These are phyloP conservation scores for Tromatobia lineatoria DNA, from an alignment of 2,888 invertebrate genomes.

Conservation along the genomic window DNA sequence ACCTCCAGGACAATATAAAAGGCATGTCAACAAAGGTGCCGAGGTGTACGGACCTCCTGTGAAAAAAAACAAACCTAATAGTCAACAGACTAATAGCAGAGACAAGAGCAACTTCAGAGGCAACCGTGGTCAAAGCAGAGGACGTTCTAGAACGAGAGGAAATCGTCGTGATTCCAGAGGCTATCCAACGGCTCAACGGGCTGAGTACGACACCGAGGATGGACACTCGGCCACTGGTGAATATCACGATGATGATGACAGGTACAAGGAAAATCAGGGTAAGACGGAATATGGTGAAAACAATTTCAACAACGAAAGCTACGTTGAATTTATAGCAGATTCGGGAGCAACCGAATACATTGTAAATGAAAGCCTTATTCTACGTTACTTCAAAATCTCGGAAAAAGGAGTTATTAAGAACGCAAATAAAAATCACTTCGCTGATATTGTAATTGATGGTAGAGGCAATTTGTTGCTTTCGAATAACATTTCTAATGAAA, in stretches of 20 bases:
- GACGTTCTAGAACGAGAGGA: background rate
- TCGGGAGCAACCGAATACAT: conserved; percentile 67
- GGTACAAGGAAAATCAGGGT: background rate
- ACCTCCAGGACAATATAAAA: background rate
- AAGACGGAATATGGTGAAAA: background rate
- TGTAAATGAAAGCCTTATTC: conserved; percentile 56
- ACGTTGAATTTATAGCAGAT: conserved; percentile 60
- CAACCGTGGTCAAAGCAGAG: background rate
- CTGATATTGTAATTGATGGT: conserved; percentile 65
- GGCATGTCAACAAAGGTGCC: background rate
- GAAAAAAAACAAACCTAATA: background rate
- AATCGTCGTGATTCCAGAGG: background rate
- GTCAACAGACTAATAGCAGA: background rate
- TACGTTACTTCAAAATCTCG: conserved; percentile 39
- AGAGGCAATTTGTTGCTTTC: background rate
- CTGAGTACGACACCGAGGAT: background rate
- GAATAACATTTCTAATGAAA: background rate
- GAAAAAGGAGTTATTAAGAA: conserved; percentile 62
- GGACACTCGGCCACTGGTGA: background rate
- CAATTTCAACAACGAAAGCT: background rate
- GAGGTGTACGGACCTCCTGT: background rate
- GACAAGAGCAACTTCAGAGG: background rate
- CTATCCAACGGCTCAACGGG: background rate
- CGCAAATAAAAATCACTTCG: conserved; percentile 68
- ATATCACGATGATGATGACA: background rate